Base-by-base conservation (phyloP, 2,888 invertebrate genomes). In the Mechanitis mazaeus region DNA sequence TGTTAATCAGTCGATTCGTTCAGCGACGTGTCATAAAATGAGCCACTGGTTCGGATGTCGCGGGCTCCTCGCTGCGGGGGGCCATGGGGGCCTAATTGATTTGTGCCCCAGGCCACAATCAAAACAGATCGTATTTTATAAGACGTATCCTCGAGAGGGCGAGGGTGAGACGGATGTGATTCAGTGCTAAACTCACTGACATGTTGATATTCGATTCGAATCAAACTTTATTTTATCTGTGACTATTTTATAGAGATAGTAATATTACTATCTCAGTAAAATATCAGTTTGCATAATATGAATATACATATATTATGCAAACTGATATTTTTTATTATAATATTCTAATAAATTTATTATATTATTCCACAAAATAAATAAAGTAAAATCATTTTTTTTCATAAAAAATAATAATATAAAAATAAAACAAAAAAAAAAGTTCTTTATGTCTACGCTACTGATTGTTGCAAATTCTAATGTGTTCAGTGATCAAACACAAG, bases 121-220 rank as follows among this genome's bases (percentile, higher is more conserved):
- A 91, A 91, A 91, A 91, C 90, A 90, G 90, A 90, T 90, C 90
- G 90, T 89, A 89, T 88, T 90, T 90, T 90, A 90, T 88, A 90
- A 89, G 90, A 89, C 81, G 83, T 84, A 89, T 87, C 83, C 75
- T 79, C 74, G 68, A 72, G 75, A 78, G 84, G 75, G 71, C 67
- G 71, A 70, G 72, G 73, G 69, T 64, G 68, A 68, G 64, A 65
- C 47, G 58, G 68, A 64, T 63, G 64, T 63, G 71, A 68, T 65
- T 69, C 63, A 64, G 61, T 68, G 57, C 62, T 50, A 63, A 58
- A 20, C 46, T 45, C 45, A 35, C 54, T 63, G 55, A 61, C 58
- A 55, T 46, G 64, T 71, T 64, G 64, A 59, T 72, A 68, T 81
- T 85, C 73, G 80, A 84, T 84, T 85, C 73, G 70, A 60, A 60